A percentile compares a stretch with the other conserved stretches of the same genome.
phyloP scores from a whole-genome alignment of 2,888 invertebrate genomes.

The Apodemia mormo region DNA sequence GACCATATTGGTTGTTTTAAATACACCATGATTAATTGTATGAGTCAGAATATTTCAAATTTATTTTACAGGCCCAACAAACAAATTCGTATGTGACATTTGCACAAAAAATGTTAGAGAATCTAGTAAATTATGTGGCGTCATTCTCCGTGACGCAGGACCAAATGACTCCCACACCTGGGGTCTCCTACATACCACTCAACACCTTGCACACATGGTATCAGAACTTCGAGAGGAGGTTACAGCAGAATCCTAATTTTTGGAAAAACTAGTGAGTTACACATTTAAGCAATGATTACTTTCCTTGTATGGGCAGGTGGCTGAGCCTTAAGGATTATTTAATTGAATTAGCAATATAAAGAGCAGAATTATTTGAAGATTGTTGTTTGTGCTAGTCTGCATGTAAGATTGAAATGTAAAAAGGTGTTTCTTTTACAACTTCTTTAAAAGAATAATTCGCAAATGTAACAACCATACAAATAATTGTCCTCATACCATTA shows the following conservation, averaged over 20 bases:
- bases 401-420: not conserved
- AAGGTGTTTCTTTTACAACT: not conserved
- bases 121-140: conserved; percentile 94
- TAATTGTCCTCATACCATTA: too few species aligned
- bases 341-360: not conserved
- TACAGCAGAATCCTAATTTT: conserved; percentile 95
- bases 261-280: conserved; percentile 85
- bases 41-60: conserved; percentile 23
- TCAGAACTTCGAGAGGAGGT: conserved; percentile 92
- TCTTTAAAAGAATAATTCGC: not conserved
- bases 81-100: conserved; percentile 83
- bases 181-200: conserved; percentile 92
- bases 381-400: not conserved
- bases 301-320: not conserved
- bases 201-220: conserved; percentile 96
- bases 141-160: conserved; percentile 92
- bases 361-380: not conserved
- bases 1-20: too few species aligned
- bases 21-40: too few species aligned
- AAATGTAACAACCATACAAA: too few species aligned
- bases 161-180: conserved; percentile 90
- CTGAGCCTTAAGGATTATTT: not conserved
- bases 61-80: conserved; percentile 59
- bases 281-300: conserved; percentile 12
- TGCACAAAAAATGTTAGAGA: conserved; percentile 95